A percentile compares a stretch with the other conserved stretches of the same genome.
Evolutionary conservation across 2,888 invertebrate genomes (phyloP).

Genomic region (Nomada ruficornis): DNA sequence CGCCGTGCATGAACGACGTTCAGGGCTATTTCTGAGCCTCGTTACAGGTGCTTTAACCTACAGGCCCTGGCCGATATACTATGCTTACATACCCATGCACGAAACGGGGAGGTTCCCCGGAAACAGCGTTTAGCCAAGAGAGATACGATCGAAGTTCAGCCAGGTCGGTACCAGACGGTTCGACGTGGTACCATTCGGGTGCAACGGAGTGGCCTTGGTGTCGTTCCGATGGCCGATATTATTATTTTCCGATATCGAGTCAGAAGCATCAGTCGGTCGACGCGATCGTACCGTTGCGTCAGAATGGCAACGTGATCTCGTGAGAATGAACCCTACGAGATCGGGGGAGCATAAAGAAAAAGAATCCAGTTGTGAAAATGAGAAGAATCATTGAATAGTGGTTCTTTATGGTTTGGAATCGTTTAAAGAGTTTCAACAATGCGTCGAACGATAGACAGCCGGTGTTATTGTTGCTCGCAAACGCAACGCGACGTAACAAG

Average conservation of each 20-base stretch:
- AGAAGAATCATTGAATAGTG: no score
- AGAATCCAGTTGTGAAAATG: no score
- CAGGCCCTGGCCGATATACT: constrained; percentile 41
- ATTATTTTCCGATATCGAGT: constrained; percentile 31
- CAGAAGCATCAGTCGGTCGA: neutral
- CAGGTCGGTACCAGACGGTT: constrained; percentile 51
- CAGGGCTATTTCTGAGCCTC: constrained; percentile 38
- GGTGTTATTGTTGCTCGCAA: neutral
- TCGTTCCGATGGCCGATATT: constrained; percentile 30
- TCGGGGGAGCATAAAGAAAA: no score
- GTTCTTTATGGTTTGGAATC: neutral
- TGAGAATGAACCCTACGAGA: no score
- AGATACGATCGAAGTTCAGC: constrained; percentile 70
- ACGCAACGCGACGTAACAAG: constrained; percentile 13
- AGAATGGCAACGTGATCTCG: neutral
- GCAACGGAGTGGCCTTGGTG: constrained; percentile 23
- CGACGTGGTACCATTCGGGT: constrained; percentile 42
- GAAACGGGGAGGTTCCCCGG: constrained; percentile 54
- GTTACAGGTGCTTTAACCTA: constrained; percentile 60
- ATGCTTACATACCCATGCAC: constrained; percentile 54
- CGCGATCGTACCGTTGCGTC: neutral
- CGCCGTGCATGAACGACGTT: constrained; percentile 41
- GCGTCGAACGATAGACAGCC: neutral
- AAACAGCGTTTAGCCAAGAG: constrained; percentile 52
- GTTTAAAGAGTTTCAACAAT: neutral